Percentiles rank a stretch among this genome's conserved stretches.
Evolutionary conservation across 2,888 invertebrate species (phyloP).

Genomic region (Lydus trimaculatus): DNA sequence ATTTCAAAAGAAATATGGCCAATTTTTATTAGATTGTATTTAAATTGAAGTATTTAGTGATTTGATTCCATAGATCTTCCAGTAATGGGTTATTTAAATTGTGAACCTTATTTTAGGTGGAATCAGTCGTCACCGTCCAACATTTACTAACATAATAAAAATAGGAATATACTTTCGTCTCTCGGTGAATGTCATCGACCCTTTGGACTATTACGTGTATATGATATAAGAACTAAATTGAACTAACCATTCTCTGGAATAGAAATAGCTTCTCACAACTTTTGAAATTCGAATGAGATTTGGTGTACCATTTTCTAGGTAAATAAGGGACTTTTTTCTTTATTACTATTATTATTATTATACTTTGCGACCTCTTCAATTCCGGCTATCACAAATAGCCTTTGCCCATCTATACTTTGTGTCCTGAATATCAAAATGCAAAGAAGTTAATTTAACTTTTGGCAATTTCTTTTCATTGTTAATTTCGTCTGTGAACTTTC

Average conservation of each 20-base stretch:
- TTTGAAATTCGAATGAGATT: slow-evolving; percentile 23
- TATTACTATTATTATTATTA: slow-evolving; percentile 13
- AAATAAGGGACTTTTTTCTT: slow-evolving; percentile 25
- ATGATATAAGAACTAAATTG: slow-evolving; percentile 8
- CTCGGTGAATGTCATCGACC: slow-evolving; percentile 12
- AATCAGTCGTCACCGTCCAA: slow-evolving; percentile 7
- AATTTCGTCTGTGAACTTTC: slow-evolving; percentile 27
- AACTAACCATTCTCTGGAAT: slow-evolving; percentile 6
- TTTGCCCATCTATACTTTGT: slow-evolving; percentile 18
- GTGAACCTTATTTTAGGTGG: background rate
- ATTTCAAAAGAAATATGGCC: slow-evolving; percentile 41
- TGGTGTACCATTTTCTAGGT: slow-evolving; percentile 21
- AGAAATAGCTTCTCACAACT: slow-evolving; percentile 14
- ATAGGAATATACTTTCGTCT: background rate
- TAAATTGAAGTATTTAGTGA: background rate
- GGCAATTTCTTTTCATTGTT: slow-evolving; percentile 35
- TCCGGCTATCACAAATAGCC: slow-evolving; percentile 19
- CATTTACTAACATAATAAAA: slow-evolving; percentile 11
- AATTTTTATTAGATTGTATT: slow-evolving; percentile 36
- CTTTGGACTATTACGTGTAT: background rate
- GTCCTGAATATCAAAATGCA: slow-evolving; percentile 33
- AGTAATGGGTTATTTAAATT: too few species aligned
- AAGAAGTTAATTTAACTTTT: slow-evolving; percentile 33
- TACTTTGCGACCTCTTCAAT: slow-evolving; percentile 15
- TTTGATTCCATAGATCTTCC: too few species aligned